These are phyloP conservation scores for Ricordea florida DNA, from an alignment of 92 coral and sea anemone species.

Conservation along the genomic window DNA sequence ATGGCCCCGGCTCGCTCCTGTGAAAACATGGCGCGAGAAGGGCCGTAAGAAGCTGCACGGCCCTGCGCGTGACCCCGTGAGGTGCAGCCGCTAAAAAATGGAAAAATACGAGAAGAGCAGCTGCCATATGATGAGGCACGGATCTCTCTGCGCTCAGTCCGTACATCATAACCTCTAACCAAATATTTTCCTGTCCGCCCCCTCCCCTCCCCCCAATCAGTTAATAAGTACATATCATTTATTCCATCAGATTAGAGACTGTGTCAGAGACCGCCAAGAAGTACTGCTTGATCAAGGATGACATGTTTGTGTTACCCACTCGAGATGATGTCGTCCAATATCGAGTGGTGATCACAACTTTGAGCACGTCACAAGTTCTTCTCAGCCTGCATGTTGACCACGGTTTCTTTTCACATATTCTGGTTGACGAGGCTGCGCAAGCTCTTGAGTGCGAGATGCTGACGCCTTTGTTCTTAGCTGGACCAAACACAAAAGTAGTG, in stretches of 20 bases:
- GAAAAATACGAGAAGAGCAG: no score
- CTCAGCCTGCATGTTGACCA: constrained; percentile 56
- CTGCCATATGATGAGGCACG: no score
- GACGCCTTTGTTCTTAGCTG: constrained; percentile 83
- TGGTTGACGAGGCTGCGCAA: constrained; percentile 97
- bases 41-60: no score
- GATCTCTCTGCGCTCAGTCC: no score
- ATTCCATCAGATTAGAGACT: constrained; percentile 1
- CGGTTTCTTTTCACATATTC: constrained; percentile 86
- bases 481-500: constrained; percentile 79
- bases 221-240: no score
- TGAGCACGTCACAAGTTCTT: constrained; percentile 76
- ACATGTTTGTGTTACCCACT: constrained; percentile 60
- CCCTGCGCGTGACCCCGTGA: no score
- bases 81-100: no score
- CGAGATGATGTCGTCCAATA: constrained; percentile 52
- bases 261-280: constrained; percentile 15
- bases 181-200: no score
- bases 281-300: constrained; percentile 62
- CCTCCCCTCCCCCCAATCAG: no score
- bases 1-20: no score
- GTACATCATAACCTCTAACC: no score
- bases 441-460: constrained; percentile 91
- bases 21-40: no score
- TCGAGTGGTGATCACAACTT: constrained; percentile 84